Percentiles rank a stretch among this genome's conserved stretches.
These are phyloP conservation scores for Cydia strobilella DNA, from an alignment of 1,140 invertebrate species.

Conservation along the genomic window DNA sequence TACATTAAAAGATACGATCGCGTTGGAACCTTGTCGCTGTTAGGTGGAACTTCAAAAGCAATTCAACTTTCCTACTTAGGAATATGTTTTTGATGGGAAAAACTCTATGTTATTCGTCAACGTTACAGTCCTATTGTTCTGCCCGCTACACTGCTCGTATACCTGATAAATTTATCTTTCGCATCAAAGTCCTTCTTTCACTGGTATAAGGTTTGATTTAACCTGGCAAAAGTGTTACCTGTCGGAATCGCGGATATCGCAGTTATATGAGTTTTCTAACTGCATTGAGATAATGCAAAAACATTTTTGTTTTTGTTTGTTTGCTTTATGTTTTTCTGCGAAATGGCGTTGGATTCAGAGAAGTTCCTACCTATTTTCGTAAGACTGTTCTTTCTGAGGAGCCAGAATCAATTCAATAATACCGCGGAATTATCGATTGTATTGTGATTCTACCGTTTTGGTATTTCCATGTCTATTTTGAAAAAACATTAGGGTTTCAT, in stretches of 20 bases:
- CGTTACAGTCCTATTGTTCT: conserved; percentile 25
- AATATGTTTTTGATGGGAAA: conserved; percentile 37
- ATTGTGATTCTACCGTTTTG: too few relatives aligned
- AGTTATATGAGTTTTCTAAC: not conserved
- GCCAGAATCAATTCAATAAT: too few relatives aligned
- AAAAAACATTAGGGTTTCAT: too few relatives aligned
- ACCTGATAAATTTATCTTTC: not conserved
- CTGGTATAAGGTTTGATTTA: not conserved
- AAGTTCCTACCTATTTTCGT: not conserved
- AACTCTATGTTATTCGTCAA: conserved; percentile 9
- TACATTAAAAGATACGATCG: conserved; percentile 19
- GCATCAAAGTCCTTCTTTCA: not conserved
- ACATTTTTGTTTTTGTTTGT: not conserved
- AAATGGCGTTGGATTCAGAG: not conserved
- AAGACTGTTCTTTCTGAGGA: not conserved
- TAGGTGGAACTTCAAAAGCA: conserved; percentile 36
- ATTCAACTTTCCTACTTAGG: conserved; percentile 40
- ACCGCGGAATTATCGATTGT: too few relatives aligned
- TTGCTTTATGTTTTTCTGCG: not conserved
- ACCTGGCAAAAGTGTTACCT: not conserved
- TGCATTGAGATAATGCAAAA: conserved; percentile 13
- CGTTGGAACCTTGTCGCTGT: conserved; percentile 20
- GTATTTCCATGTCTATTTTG: too few relatives aligned
- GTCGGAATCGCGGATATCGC: not conserved
- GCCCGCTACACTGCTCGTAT: not conserved